Percentiles rank a stretch among this genome's conserved stretches.
Evolutionary conservation across 2,888 invertebrate species (phyloP).

Genomic region (Tromatobia lineatoria): DNA sequence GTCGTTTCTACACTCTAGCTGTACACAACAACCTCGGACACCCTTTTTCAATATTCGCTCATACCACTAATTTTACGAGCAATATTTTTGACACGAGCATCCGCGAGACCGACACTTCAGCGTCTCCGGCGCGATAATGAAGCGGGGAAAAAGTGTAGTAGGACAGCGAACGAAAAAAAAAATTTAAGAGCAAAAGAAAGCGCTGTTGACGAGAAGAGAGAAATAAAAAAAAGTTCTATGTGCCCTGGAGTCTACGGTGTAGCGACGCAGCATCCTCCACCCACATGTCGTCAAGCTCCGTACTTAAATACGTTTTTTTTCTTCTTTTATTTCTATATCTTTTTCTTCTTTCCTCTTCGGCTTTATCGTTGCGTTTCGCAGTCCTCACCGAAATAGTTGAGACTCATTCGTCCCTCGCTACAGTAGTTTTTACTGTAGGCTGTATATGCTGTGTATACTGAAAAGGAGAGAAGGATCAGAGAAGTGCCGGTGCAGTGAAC

Average conservation of each 20-base stretch:
- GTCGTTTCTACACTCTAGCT: not conserved
- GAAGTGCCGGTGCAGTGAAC: conserved; percentile 45
- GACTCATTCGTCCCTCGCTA: conserved; percentile 60
- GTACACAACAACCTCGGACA: not conserved
- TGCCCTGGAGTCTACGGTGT: conserved; percentile 30
- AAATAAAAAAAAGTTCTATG: conserved; percentile 40
- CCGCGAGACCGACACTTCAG: conserved; percentile 61
- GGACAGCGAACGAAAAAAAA: conserved; percentile 26
- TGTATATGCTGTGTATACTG: conserved; percentile 37
- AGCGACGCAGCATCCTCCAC: conserved; percentile 69
- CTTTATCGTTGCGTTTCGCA: conserved; percentile 20
- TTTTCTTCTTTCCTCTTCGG: conserved; percentile 26
- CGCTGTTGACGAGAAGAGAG: conserved; percentile 61
- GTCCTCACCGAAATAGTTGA: conserved; percentile 68
- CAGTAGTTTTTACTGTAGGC: conserved; percentile 25
- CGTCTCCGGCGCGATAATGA: conserved; percentile 68
- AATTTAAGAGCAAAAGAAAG: conserved; percentile 39
- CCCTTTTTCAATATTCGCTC: conserved; percentile 34
- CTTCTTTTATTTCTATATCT: conserved; percentile 26
- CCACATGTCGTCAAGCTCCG: conserved; percentile 71
- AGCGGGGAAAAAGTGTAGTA: conserved; percentile 55
- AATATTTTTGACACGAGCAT: conserved; percentile 65
- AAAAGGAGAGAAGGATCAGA: conserved; percentile 55
- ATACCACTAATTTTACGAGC: conserved; percentile 70
- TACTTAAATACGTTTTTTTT: conserved; percentile 18